Base-by-base conservation (phyloP, 2,113 vertebrate genomes). In the Leptobrachium leishanense region DNA sequence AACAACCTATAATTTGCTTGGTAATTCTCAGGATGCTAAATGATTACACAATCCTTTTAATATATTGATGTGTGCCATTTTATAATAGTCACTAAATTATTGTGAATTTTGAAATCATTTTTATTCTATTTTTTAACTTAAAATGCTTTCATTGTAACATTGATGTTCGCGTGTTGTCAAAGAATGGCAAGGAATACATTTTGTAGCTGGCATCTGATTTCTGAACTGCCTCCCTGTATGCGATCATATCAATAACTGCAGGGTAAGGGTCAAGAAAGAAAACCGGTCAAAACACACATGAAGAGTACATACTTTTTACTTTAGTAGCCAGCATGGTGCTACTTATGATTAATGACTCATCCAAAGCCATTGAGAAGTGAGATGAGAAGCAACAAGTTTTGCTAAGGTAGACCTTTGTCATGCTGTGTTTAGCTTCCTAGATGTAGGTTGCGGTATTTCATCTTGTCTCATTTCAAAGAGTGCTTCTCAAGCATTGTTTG, bases 221-320 rank as follows among this genome's bases (percentile, higher is more conserved):
- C 63, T 20, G 63, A 9, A 6, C 42, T 50, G 53, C 39, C 41
- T 68, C 50, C 53, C 64, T 67, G 64, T 66, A 40, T 44, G 53
- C 43, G 46, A 72, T 64, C 62, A 72, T 72, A 72, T 64, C 57
- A 55, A 74, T 74, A 80, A 73, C 53, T n/a, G n/a, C 39, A 80
- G 50, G 42, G 31, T 73, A 57, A 67, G 74, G 64, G 77, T 68
- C 71, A 68, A 6, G n/a, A 63, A 67, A 41, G 53, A 79, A 74
- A 11, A 43, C n/a, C 8, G 46, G 20, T 73, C 12, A 44, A 46
- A 42, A 57, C 50, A 72, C n/a, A 44, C n/a, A 44, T 67, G 50
- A 70, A 70, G 76, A 76, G 31, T 76, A 76, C 54, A 54, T 13
- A 7, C 63, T 50, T 76, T 12, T 31, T 70, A n/a, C 31, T 44